Evolutionary conservation across 2,888 invertebrate genomes (phyloP), one percentile per base, ranked within the genome.

Genomic region (Caenorhabditis auriculariae): DNA sequence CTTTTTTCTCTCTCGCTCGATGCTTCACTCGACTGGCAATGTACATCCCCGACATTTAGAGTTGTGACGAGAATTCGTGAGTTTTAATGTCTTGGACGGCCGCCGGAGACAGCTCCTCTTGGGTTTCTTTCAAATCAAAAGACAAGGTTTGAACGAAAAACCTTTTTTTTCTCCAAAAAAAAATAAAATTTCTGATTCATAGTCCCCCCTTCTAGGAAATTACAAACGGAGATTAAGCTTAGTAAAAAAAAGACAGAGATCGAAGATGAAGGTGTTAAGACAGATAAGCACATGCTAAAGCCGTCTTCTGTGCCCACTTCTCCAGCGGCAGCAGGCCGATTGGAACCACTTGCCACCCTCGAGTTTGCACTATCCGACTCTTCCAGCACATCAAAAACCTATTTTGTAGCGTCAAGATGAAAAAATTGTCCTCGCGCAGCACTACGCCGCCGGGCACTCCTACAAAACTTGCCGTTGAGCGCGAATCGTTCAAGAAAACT

Each of bases 221-320:
- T 46, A 17, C 12, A 29, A 28, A 27, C 46, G 28, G 32, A 28
- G 15, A n/a, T 32, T 35, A 24, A 19, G 15, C 12, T 12, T 24
- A 24, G 9, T n/a, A 28, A 26, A 15, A 44, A 27, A 12, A 26
- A n/a, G n/a, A n/a, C n/a, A n/a, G n/a, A n/a, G n/a, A n/a, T 24
- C 24, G 28, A 32, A 21, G 12, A n/a, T 17, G 15, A 12, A 41
- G 28, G 19, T 12, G 26, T 57, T 46, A 39, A 68, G 68, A 44
- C 52, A 3, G 65, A 61, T 19, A 65, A 60, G 46, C 65, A 65
- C 43, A 69, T 61, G 44, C 42, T 60, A 27, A 55, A 66, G 28
- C 66, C 69, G 15, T 60, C 60, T 41, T 73, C 73, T 7, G 65
- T 69, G n/a, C 73, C 73, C 9, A 73, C 73, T n/a, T 71, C 70